Base-by-base conservation (phyloP, 2,113 vertebrate genomes). In the Cryptoleucopteryx plumbea region DNA sequence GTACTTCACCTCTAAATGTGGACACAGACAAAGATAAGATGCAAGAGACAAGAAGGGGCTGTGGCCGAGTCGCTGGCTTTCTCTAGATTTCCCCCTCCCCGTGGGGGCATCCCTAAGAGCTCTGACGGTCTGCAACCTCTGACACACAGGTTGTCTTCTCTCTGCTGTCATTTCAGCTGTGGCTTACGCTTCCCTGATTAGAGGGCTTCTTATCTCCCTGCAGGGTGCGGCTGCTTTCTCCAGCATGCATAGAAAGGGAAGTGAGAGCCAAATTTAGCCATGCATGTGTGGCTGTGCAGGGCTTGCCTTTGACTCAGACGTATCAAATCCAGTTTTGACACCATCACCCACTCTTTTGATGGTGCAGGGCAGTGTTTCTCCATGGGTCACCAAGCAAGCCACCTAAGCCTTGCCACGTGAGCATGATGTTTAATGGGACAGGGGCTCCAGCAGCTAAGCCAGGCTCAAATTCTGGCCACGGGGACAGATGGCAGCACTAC, bases 1-100 rank as follows among this genome's bases (percentile, higher is more conserved):
- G 45, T 9, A 13, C 21, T 36, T 82, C 66, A n/a, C 4, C 23
- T 75, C 27, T 34, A 21, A 14, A 22, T 11, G 25, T 7, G 36
- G 38, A 38, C 1, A 22, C 74, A 67, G 63, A 34, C 61, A 63
- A 63, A 74, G 65, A 27, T 0, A 1, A 47, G n/a, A 29, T 0
- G 1, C 0, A 1, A 56, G 73, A 38, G 62, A 18, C 0, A 7
- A 55, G 53, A 12, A 11, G 38, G 43, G 71, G 48, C 47, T 50
- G 15, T 40, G 53, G 59, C 36, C 0, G 0, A 27, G 25, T 2
- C 2, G 11, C 19, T 77, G 38, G 13, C 25, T 6, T 61, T 26
- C 36, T 42, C 31, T 36, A 56, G 9, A 13, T 17, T 80, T 38
- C 52, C 72, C 26, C 10, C 26, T 81, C 22, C 34, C 25, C 1